A percentile compares a stretch with the other conserved stretches of the same genome.
phyloP scores from a whole-genome alignment of 2,888 invertebrate genomes.

The Chalcis sispes region DNA sequence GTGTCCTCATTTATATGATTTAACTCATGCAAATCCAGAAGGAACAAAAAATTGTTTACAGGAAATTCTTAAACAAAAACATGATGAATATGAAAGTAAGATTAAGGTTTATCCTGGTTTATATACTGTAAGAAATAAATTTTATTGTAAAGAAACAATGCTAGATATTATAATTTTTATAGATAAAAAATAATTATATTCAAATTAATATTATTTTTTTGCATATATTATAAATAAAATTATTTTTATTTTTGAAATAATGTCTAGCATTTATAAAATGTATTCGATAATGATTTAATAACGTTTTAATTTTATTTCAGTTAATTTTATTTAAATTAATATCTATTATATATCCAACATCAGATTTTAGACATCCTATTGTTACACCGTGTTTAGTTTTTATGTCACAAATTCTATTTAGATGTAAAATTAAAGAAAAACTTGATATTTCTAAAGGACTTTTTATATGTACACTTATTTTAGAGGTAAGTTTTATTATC shows the following conservation, averaged over 20 bases:
- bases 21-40: constrained; percentile 84
- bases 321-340: constrained; percentile 89
- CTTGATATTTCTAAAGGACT: constrained; percentile 87
- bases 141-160: too few species aligned
- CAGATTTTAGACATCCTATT: constrained; percentile 92
- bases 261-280: background rate
- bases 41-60: constrained; percentile 82
- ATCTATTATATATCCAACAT: constrained; percentile 88
- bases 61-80: constrained; percentile 86
- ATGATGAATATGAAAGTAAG: constrained; percentile 80
- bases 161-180: constrained; percentile 16
- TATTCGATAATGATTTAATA: background rate
- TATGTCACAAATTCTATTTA: constrained; percentile 86
- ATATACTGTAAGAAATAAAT: constrained; percentile 77
- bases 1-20: constrained; percentile 79
- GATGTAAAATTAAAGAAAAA: constrained; percentile 80
- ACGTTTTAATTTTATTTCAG: constrained; percentile 68
- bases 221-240: constrained; percentile 1
- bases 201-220: constrained; percentile 41
- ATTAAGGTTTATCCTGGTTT: constrained; percentile 81
- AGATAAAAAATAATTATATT: constrained; percentile 12
- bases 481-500: constrained; percentile 81
- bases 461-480: constrained; percentile 83
- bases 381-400: constrained; percentile 83
- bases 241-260: background rate